Conservation (phyloP, 2,888 invertebrate genomes). For the Lasioglossum villosulum region DNA sequence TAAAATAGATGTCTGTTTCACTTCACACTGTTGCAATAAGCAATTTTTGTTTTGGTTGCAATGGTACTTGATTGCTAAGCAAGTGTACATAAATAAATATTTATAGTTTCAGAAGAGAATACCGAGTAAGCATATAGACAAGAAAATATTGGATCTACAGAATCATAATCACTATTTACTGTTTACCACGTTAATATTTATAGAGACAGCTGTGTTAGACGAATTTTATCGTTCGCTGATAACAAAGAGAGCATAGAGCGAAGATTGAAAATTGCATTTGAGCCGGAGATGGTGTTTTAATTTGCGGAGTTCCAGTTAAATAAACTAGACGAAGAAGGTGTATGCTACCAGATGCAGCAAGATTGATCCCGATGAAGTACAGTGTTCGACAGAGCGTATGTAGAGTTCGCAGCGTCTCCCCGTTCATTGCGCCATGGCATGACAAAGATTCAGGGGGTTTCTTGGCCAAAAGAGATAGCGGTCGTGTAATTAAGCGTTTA, state of each 20-base stretch:
- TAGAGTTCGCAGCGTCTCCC: conserved; percentile 10
- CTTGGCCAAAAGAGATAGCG: conserved; percentile 67
- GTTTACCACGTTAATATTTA: background rate
- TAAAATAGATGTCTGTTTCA: too few species aligned
- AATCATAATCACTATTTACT: background rate
- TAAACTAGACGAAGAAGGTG: background rate
- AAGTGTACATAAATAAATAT: background rate
- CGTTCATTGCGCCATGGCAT: conserved; percentile 8
- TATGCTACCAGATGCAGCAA: background rate
- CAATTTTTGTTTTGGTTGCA: too few species aligned
- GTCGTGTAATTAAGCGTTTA: conserved; percentile 77
- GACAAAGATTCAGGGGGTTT: conserved; percentile 35
- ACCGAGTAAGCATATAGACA: background rate
- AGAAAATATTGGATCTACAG: background rate
- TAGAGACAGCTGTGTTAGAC: too few species aligned
- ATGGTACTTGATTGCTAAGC: too few species aligned
- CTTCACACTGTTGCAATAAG: background rate
- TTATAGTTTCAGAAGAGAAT: background rate
- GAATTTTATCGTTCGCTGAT: background rate
- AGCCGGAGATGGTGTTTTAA: background rate
- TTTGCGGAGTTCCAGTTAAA: background rate
- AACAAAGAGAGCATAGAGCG: background rate
- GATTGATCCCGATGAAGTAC: background rate
- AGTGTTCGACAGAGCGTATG: background rate
- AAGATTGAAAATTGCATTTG: background rate